Evolutionary conservation across 2,888 invertebrate genomes (phyloP), one percentile per base, ranked within the genome.

Genomic region (Crioceris asparagi): DNA sequence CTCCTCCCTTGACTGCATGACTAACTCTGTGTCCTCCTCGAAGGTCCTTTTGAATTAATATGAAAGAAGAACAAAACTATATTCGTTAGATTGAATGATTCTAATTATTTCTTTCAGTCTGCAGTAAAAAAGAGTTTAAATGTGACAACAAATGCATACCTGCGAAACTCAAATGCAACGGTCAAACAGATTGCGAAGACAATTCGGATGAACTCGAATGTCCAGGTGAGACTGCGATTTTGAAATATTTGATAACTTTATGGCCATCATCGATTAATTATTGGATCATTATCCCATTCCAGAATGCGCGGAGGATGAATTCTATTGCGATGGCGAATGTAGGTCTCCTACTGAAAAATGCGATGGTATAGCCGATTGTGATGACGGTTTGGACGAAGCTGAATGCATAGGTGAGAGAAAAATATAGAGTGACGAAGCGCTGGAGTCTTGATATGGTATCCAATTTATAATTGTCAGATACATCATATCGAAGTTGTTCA

Each of bases 201-300:
- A 70, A 72, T 10, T 66, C 71, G 2, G 83, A 83, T 51, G 82
- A 83, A 56, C 54, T 56, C 2, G 66, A 69, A 49, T 83, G 83
- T 54, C 48, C 56, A 46, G 55, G 57, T 57, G 45, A 48, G 56
- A 49, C n/a, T 14, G n/a, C n/a, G n/a, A n/a, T n/a, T n/a, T n/a
- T n/a, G n/a, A n/a, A n/a, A n/a, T n/a, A n/a, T n/a, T n/a, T n/a
- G n/a, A n/a, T n/a, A n/a, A n/a, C n/a, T n/a, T n/a, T n/a, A n/a
- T n/a, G n/a, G n/a, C n/a, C n/a, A n/a, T n/a, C n/a, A n/a, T n/a
- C n/a, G n/a, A n/a, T n/a, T n/a, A n/a, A n/a, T n/a, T n/a, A n/a
- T n/a, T n/a, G n/a, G n/a, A n/a, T n/a, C n/a, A 21, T 10, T 29
- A 21, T 38, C 23, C 27, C 4, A 23, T 38, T 52, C 29, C 36